These are phyloP conservation scores for Labeo rohita DNA, from an alignment of 2,113 vertebrate genomes.

Conservation along the genomic window DNA sequence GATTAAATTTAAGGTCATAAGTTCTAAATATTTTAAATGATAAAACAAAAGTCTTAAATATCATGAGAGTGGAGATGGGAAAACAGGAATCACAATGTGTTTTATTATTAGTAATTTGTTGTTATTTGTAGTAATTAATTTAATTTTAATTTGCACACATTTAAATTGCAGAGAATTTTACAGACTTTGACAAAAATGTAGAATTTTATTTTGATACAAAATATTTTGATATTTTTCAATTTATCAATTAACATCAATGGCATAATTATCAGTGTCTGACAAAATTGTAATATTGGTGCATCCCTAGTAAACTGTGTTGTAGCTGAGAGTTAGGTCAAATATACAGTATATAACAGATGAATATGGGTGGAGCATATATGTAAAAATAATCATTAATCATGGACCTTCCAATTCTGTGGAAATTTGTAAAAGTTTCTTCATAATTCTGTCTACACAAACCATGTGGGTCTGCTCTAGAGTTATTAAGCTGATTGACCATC, in stretches of 20 bases:
- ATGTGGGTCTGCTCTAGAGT: not conserved
- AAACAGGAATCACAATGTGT: too few species aligned
- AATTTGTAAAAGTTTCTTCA: not conserved
- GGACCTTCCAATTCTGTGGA: not conserved
- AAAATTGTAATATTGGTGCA: not conserved
- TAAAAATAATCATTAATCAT: not conserved
- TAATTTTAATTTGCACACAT: not conserved
- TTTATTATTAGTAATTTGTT: not conserved
- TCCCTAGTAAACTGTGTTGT: not conserved
- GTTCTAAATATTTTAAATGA: too few species aligned
- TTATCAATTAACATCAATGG: not conserved
- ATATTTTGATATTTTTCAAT: not conserved
- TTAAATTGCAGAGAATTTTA: not conserved
- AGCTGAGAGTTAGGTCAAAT: not conserved
- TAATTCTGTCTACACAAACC: not conserved
- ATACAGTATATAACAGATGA: not conserved
- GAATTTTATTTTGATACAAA: too few species aligned
- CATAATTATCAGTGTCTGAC: not conserved
- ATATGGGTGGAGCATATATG: not conserved
- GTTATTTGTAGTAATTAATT: not conserved
- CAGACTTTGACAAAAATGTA: not conserved
- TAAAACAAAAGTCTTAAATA: too few species aligned
- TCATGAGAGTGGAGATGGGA: too few species aligned
- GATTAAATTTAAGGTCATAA: too few species aligned
- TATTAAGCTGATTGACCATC: conserved; percentile 35